These are phyloP conservation scores for Yponomeuta plumbellus DNA, from an alignment of 2,888 invertebrate species.

Conservation along the genomic window DNA sequence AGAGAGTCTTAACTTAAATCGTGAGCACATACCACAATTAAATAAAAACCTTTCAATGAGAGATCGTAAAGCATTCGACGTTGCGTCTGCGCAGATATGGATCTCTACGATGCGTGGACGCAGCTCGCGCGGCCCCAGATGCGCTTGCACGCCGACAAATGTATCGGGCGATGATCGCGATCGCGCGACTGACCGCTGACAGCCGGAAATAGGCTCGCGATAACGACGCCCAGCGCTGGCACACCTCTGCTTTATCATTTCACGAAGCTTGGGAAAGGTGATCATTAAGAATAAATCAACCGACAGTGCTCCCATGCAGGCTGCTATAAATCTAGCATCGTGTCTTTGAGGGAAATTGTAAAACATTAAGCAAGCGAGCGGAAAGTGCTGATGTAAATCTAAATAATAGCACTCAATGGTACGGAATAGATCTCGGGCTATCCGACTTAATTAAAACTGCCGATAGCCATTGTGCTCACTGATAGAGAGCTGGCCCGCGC, in stretches of 20 bases:
- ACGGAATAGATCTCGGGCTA: slow-evolving; percentile 26
- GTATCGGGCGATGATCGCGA: slow-evolving; percentile 68
- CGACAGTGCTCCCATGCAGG: slow-evolving; percentile 37
- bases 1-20: slow-evolving; percentile 15
- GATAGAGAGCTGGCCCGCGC: slow-evolving; percentile 31
- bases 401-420: not conserved
- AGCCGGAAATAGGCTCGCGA: slow-evolving; percentile 72
- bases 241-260: slow-evolving; percentile 59
- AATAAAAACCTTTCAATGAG: slow-evolving; percentile 28
- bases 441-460: slow-evolving; percentile 42
- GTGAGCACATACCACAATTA: slow-evolving; percentile 18
- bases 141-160: slow-evolving; percentile 65
- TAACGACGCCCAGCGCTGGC: slow-evolving; percentile 67
- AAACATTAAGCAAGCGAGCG: slow-evolving; percentile 35
- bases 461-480: slow-evolving; percentile 37
- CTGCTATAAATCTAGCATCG: slow-evolving; percentile 34
- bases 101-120: slow-evolving; percentile 48
- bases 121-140: slow-evolving; percentile 35
- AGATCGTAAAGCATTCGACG: not conserved
- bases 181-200: slow-evolving; percentile 56
- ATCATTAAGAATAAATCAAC: slow-evolving; percentile 71
- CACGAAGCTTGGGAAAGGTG: slow-evolving; percentile 61
- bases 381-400: slow-evolving; percentile 13
- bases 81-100: slow-evolving; percentile 45
- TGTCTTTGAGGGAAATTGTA: slow-evolving; percentile 36